phyloP scores from a whole-genome alignment of 2,888 invertebrate species.

The Eupithecia subumbrata region DNA sequence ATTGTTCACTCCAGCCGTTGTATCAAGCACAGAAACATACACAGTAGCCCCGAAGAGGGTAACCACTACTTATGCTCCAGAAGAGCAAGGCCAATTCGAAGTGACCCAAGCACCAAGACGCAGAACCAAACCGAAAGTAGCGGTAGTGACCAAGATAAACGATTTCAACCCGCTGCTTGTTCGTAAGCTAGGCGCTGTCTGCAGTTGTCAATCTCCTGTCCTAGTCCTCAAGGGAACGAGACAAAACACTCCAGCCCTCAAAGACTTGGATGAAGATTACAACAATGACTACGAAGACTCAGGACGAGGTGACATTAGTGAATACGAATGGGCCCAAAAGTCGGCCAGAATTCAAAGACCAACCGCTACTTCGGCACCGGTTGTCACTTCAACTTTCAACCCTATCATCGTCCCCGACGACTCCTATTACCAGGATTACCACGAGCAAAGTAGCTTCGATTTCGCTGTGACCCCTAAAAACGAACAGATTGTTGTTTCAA shows the following conservation, averaged over 20 bases:
- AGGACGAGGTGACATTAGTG: slow-evolving; percentile 63
- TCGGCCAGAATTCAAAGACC: slow-evolving; percentile 53
- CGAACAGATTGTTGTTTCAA: slow-evolving; percentile 62
- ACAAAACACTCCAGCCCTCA: slow-evolving; percentile 61
- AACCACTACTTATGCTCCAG: slow-evolving; percentile 66
- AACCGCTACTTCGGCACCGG: slow-evolving; percentile 60
- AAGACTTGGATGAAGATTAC: slow-evolving; percentile 60
- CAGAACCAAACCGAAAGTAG: slow-evolving; percentile 78
- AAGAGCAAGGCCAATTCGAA: slow-evolving; percentile 71
- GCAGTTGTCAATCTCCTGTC: slow-evolving; percentile 86
- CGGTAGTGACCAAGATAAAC: slow-evolving; percentile 87
- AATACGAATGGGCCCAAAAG: slow-evolving; percentile 61
- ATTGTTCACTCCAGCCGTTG: slow-evolving; percentile 62
- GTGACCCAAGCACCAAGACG: slow-evolving; percentile 63
- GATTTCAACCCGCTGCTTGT: slow-evolving; percentile 89
- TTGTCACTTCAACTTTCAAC: slow-evolving; percentile 71
- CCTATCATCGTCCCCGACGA: slow-evolving; percentile 81
- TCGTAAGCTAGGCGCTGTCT: slow-evolving; percentile 89
- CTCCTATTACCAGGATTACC: slow-evolving; percentile 76
- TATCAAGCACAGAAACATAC: slow-evolving; percentile 59
- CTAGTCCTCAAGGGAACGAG: slow-evolving; percentile 78
- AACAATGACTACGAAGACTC: slow-evolving; percentile 61
- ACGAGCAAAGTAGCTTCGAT: slow-evolving; percentile 62
- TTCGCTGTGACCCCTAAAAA: slow-evolving; percentile 61
- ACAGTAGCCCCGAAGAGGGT: slow-evolving; percentile 54